These are phyloP conservation scores for Orientallactaga bullata DNA, from an alignment of 2,113 vertebrate genomes.

Conservation along the genomic window DNA sequence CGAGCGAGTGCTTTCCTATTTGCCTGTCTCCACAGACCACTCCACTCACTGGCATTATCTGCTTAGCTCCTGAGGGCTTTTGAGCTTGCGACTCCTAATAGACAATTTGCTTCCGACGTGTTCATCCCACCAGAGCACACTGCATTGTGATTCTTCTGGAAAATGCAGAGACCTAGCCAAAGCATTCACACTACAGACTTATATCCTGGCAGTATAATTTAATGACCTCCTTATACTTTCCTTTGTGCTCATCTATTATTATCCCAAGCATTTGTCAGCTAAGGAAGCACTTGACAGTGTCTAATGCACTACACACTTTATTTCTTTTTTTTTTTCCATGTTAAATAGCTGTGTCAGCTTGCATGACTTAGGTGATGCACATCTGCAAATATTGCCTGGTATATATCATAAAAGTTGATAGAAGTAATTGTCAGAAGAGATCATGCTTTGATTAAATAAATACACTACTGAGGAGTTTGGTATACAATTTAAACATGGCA, in stretches of 20 bases:
- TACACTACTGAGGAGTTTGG: constrained; percentile 68
- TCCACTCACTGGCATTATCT: not conserved
- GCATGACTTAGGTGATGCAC: constrained; percentile 72
- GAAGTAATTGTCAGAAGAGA: constrained; percentile 85
- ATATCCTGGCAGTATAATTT: constrained; percentile 34
- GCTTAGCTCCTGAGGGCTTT: constrained; percentile 12
- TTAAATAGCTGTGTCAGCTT: constrained; percentile 70
- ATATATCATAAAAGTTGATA: constrained; percentile 79
- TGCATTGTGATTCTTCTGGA: constrained; percentile 35
- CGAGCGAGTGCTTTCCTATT: not conserved
- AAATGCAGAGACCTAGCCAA: constrained; percentile 55
- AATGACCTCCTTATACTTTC: constrained; percentile 69
- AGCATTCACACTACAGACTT: constrained; percentile 38
- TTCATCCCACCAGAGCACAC: not conserved
- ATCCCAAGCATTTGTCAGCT: constrained; percentile 46
- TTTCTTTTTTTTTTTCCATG: constrained; percentile 47
- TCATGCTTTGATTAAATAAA: constrained; percentile 85
- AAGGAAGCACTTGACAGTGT: constrained; percentile 49
- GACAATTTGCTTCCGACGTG: not conserved
- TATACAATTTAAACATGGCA: constrained; percentile 81
- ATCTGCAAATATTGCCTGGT: constrained; percentile 78
- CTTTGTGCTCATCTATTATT: constrained; percentile 66
- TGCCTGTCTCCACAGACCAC: not conserved
- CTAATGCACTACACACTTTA: constrained; percentile 38
- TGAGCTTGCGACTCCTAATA: constrained; percentile 3